These are phyloP conservation scores for Yponomeuta malinellus DNA, from an alignment of 2,888 invertebrate genomes.

Conservation along the genomic window DNA sequence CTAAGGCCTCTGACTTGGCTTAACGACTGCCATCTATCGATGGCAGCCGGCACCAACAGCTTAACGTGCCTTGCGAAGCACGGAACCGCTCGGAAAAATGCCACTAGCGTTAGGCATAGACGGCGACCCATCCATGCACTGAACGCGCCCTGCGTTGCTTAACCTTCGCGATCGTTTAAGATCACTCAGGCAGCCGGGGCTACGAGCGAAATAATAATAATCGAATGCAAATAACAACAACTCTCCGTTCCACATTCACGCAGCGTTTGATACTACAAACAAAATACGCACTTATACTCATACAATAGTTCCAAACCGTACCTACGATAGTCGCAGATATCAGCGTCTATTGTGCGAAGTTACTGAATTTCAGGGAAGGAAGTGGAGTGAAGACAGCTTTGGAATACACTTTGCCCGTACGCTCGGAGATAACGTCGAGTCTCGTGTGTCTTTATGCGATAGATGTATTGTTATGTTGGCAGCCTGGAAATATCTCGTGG, in stretches of 20 bases:
- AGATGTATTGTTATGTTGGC: not conserved
- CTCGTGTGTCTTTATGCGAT: not conserved
- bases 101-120: no score
- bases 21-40: no score
- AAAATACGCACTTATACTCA: not conserved
- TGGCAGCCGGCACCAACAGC: no score
- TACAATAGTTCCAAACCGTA: not conserved
- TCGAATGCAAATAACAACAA: not conserved
- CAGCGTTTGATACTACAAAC: not conserved
- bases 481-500: not conserved
- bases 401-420: slow-evolving; percentile 3
- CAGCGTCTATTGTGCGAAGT: slow-evolving; percentile 8
- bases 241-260: not conserved
- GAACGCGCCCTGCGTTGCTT: no score
- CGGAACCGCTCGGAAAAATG: no score
- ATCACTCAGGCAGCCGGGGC: no score
- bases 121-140: no score
- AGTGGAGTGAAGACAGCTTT: slow-evolving; percentile 6
- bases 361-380: slow-evolving; percentile 4
- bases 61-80: no score
- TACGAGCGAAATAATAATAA: no score
- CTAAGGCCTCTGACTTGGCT: no score
- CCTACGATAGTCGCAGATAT: not conserved
- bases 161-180: no score
- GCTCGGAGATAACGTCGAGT: not conserved